Conservation (phyloP, 2,113 vertebrate species). For the Mesoclemmys tuberculata region DNA sequence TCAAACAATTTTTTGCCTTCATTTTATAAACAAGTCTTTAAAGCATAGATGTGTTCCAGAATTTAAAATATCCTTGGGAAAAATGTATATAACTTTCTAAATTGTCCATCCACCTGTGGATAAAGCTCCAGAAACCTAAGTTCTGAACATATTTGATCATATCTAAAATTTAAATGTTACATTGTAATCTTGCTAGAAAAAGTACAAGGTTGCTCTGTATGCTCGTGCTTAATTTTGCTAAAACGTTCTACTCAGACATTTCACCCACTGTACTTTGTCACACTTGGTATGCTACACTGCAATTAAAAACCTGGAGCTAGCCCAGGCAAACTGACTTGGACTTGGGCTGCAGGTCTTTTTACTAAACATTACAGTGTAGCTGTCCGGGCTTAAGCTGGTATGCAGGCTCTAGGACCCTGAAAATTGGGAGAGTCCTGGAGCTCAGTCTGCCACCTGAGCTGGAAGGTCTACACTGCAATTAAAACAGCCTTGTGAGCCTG, state of each 20-base stretch:
- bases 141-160: background rate
- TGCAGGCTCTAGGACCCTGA: background rate
- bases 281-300: background rate
- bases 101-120: background rate
- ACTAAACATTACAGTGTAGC: background rate
- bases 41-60: background rate
- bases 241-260: background rate
- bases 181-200: background rate
- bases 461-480: background rate
- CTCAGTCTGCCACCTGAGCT: background rate
- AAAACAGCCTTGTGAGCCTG: background rate
- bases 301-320: background rate
- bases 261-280: background rate
- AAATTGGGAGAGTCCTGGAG: background rate
- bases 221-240: background rate
- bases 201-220: background rate
- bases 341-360: background rate
- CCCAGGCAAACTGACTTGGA: too few relatives aligned
- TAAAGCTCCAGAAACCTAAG: background rate
- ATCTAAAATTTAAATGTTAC: background rate
- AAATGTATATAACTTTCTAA: background rate
- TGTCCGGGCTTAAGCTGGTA: background rate
- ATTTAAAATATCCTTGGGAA: background rate
- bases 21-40: slow-evolving; percentile 1
- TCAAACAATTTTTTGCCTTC: background rate